A percentile compares a stretch with the other conserved stretches of the same genome.
phyloP scores from a whole-genome alignment of 2,888 invertebrate genomes.

The Eristalinus sepulchralis region DNA sequence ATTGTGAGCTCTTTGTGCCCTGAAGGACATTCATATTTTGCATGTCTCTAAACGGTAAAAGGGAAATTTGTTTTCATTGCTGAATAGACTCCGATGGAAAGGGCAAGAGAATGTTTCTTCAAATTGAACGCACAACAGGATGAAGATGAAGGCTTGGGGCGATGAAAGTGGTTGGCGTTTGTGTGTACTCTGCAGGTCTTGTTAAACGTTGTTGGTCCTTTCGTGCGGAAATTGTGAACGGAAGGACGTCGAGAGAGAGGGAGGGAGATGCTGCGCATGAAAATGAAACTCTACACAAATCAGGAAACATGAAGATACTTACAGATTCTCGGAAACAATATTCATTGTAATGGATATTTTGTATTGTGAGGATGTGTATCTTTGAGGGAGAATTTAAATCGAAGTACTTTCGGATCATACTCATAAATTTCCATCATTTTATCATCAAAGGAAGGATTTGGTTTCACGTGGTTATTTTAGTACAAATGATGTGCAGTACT shows the following conservation, averaged over 20 bases:
- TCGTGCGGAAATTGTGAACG: background rate
- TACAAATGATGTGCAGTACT: too few relatives aligned
- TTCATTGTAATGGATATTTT: too few relatives aligned
- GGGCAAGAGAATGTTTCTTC: slow-evolving; percentile 7
- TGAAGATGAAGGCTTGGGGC: background rate
- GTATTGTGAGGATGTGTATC: too few relatives aligned
- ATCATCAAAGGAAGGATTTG: too few relatives aligned
- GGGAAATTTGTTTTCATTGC: slow-evolving; percentile 37
- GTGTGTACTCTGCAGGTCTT: background rate
- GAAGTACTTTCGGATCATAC: too few relatives aligned
- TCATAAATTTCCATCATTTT: too few relatives aligned
- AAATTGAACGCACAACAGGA: slow-evolving; percentile 17
- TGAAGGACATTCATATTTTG: slow-evolving; percentile 8
- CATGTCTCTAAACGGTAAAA: slow-evolving; percentile 2
- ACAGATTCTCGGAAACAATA: too few relatives aligned
- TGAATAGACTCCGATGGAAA: slow-evolving; percentile 12
- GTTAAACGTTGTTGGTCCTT: background rate
- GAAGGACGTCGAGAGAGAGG: too few relatives aligned
- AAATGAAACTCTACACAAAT: background rate
- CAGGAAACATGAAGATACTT: background rate
- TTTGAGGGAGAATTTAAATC: too few relatives aligned
- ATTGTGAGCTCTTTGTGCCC: slow-evolving; percentile 13
- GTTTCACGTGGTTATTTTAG: too few relatives aligned
- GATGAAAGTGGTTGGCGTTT: background rate
- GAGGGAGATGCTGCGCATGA: background rate